Base-by-base conservation (phyloP, 2,797 vertebrate genomes). In the Tamandua tetradactyla region DNA sequence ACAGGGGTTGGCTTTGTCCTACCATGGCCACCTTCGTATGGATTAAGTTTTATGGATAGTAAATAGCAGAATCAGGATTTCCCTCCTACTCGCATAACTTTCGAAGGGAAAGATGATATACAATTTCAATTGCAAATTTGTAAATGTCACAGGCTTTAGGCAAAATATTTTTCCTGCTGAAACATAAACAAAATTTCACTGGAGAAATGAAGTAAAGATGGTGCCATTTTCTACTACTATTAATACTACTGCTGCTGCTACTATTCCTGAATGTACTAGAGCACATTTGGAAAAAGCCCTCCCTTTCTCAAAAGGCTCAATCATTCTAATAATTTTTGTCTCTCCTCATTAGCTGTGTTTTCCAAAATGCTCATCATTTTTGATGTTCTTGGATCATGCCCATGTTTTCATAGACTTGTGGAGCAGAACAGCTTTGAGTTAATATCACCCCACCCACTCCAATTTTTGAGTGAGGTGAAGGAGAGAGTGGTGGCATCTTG, bases 21-120 rank as follows among this genome's bases (percentile, higher is more conserved):
- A 47, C 10, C 47, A 47, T 13, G 42, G 7, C 40, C 42, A 13
- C 47, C 47, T 47, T 47, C 2, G 2, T 9, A 5, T 66, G 93
- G 84, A 89, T 89, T 83, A 93, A 79, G 40, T 91, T 94, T 96
- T 87, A 59, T 64, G 42, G 37, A 55, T 66, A 83, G 78, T 88
- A 92, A 93, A 94, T 7, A 79, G 78, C 84, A 71, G 42, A 96
- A 78, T 92, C 90, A 97, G 94, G 92, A 86, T 92, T 96, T 93
- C 95, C 40, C 49, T 76, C n/a, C 37, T 84, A 79, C 52, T 59
- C 49, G 44, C 17, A 32, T 49, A 93, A 87, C 76, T 93, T 93
- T 79, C 47, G 15, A 96, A 92, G 93, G 72, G 92, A 88, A 96
- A 71, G 66, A 93, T 90, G 75, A 80, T 74, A 49, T n/a, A 79